Evolutionary conservation across 2,888 invertebrate species (phyloP).

Genomic region (Tinea trinotella): DNA sequence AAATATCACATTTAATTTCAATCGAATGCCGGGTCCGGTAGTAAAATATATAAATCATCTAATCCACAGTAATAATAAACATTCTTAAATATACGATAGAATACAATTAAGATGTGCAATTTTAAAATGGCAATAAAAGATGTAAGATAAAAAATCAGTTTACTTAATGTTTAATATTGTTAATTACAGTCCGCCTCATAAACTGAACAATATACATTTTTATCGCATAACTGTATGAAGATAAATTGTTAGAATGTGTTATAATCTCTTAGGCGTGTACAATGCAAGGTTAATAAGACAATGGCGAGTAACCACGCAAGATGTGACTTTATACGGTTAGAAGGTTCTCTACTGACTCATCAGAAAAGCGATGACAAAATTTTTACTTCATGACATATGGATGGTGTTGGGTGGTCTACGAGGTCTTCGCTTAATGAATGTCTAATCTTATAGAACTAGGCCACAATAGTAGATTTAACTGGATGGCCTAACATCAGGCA

Average conservation of each 20-base stretch:
- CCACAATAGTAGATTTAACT: no score
- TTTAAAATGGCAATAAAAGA: background rate
- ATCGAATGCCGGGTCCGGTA: no score
- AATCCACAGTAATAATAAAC: no score
- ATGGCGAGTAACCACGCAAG: background rate
- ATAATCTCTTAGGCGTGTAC: background rate
- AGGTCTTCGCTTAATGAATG: no score
- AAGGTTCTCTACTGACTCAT: background rate
- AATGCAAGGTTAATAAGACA: constrained; percentile 12
- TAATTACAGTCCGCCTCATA: background rate
- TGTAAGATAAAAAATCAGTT: background rate
- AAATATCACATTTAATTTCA: no score
- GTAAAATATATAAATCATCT: no score
- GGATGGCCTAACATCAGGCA: no score
- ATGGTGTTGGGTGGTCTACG: background rate
- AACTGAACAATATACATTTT: constrained; percentile 11
- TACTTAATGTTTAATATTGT: background rate
- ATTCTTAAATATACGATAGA: no score
- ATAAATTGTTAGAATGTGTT: constrained; percentile 1
- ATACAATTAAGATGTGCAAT: background rate
- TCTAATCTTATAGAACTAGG: no score
- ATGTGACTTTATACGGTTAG: background rate
- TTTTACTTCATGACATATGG: constrained; percentile 1
- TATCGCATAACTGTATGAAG: constrained; percentile 1
- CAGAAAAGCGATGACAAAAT: constrained; percentile 1